Evolutionary conservation across 2,797 vertebrate species (phyloP), one percentile per base, ranked within the genome.

Genomic region (Cephalopachus bancanus): DNA sequence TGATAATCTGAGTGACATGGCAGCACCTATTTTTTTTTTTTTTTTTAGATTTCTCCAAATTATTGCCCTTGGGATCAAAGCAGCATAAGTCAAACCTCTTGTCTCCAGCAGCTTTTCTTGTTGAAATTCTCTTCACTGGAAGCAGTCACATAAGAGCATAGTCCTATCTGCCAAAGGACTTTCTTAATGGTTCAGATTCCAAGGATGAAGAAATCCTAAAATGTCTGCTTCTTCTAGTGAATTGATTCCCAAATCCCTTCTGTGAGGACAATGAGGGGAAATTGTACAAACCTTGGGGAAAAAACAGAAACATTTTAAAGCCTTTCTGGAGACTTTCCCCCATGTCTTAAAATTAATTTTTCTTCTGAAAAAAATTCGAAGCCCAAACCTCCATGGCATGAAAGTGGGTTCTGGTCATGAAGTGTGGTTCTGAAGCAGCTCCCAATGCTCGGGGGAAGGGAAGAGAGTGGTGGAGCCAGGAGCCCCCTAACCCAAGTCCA

Each of bases 231-330:
- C 67, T 95, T 89, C 11, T 49, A 22, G 5, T 24, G 20, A 93
- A 64, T 10, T 49, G 24, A 80, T 91, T 44, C 33, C 44, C 33
- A 75, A 7, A 22, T 84, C 16, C 15, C 30, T 85, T 86, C 24
- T 64, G 7, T 59, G 44, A 87, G 53, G 51, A 74, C 69, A 96
- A 28, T 37, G 65, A 94, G 15, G 26, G 37, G 44, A 93, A 93
- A 76, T 22, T 22, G 5, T 22, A 64, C 37, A 37, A 79, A 9
- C 20, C 19, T 65, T 44, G 20, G 0, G 44, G 4, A 44, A 95
- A 67, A 89, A 85, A 91, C 1, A 64, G 55, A 95, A 60, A 84
- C 0, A 15, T 78, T 89, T 64, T 44, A 88, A 72, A 64, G 26
- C 16, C 15, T 85, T 62, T 86, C 64, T 20, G 49, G 6, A 72